Base-by-base conservation (phyloP, 1,140 invertebrate species). In the Diprion similis region DNA sequence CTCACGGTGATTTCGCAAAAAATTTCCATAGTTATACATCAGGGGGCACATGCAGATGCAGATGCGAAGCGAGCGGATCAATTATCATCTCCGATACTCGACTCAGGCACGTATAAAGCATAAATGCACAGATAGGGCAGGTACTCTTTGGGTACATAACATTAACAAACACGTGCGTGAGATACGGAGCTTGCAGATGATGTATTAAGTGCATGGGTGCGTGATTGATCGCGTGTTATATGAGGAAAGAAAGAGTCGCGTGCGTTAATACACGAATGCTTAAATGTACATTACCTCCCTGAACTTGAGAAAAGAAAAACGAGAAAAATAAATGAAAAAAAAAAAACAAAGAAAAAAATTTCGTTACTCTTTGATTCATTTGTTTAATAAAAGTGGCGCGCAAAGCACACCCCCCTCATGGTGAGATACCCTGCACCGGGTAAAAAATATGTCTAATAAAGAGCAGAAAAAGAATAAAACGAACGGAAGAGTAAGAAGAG, bases 311-410 rank as follows among this genome's bases (percentile, higher is more conserved):
- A 17, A 59, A 59, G n/a, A 37, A 37, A 37, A 37, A 37, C 6
- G n/a, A 59, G n/a, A 15, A 59, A 17, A 59, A 59, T 13, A 17
- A 59, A 59, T 7, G 51, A 59, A 59, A 59, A 17, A 59, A 59
- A 59, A 37, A 37, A 59, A 59, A 59, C 51, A 17, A 59, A 9
- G 9, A 11, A 11, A 19, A 48, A 68, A 10, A 70, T 70, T 8
- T 70, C 69, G 37, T 18, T 70, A 45, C 37, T 70, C 69, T 68
- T 68, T 45, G 66, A 68, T 68, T 68, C 66, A 68, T 68, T 68
- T 68, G 66, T 68, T 15, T 68, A 17, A 13, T 17, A 68, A 17
- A 10, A 18, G 66, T 13, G 66, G 66, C 66, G 66, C 15, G 66
- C 66, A 11, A 68, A 19, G 66, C 37, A 45, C 59, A 15, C 59